Evolutionary conservation across 2,113 vertebrate genomes (phyloP), one percentile per base, ranked within the genome.

Genomic region (Pteronura brasiliensis): DNA sequence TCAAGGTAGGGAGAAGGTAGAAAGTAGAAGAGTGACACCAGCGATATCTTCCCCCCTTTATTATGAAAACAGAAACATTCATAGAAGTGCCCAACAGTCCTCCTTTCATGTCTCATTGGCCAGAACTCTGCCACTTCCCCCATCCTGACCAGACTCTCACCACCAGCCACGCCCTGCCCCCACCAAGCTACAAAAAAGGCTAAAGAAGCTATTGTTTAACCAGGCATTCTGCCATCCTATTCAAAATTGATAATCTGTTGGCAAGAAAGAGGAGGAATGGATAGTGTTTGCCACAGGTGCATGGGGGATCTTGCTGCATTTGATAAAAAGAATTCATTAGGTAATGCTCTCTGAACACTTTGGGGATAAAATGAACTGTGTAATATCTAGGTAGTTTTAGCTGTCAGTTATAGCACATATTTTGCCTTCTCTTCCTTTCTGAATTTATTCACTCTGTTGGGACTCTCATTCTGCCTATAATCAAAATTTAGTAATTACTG

Each of bases 381-480:
- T 39, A 82, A 94, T 57, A 12, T 87, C 71, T 96, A 88, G 25
- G 65, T 52, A 52, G 42, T 87, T 88, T 91, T 67, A 93, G 59
- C 34, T 67, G 39, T 59, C 90, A 96, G 77, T 93, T 84, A 92
- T 94, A 96, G 47, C 65, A 69, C 10, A 42, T 47, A 61, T 97
- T 85, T 67, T 97, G n/a, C 49, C 80, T 74, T 96, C 72, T 89
- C 4, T 0, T 44, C 25, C 9, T 97, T 94, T 42, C 42, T 77
- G 21, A 93, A 36, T 96, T 90, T 95, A 23, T 55, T 77, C 89
- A 49, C 74, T 55, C 27, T 25, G 88, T 82, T n/a, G 88, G 18
- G 74, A 89, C n/a, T 79, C 83, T 98, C 8, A 42, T 88, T 95
- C 96, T 96, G 80, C 91, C 98, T 92, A 1, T 49, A 97, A 97